Base-by-base conservation (phyloP, 2,888 invertebrate species). In the Polyommatus iphigenia region DNA sequence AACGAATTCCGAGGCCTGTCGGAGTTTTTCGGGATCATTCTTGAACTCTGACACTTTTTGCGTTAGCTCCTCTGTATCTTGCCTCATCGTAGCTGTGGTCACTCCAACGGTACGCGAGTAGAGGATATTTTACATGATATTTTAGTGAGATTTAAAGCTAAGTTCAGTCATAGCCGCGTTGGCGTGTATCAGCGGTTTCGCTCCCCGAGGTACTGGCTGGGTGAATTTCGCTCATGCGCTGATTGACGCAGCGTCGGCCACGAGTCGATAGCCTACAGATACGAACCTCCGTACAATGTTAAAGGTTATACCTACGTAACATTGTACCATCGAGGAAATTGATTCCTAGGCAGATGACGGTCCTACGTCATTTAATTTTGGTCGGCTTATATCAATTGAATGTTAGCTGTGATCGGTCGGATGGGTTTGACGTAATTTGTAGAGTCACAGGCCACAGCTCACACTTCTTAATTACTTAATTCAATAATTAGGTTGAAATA, bases 11-110 rank as follows among this genome's bases (percentile, higher is more conserved):
- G 92, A 91, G 77, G 95, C 93, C 80, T 94, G 90, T 80, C 95
- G 93, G 86, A 95, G 94, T 88, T 95, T 95, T 80, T 95, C 94
- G 67, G 95, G 95, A 85, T 95, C 95, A 82, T 92, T 93, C 88
- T 95, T 95, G 87, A 95, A 96, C 81, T 94, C 93, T 73, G 93
- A 92, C 84, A 95, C 94, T 84, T 94, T 91, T 80, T 91, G 91
- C 80, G 94, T 90, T 80, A 95, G 84, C 41, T 87, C 87, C 81
- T 93, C 92, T 79, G 86, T 89, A 82, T 90, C 90, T 81, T 92
- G 90, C 80, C 89, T 91, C 94, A 93, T 93, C 85, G 62, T 73
- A 15, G 62, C 41, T 46, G 29, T 15, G 59, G 6, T 71, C 50
- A 59, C 41, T 62, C 78, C 67, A 79, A 78, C 67, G 73, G 76